Evolutionary conservation across 2,888 invertebrate genomes (phyloP).

Genomic region (Erebia ligea): DNA sequence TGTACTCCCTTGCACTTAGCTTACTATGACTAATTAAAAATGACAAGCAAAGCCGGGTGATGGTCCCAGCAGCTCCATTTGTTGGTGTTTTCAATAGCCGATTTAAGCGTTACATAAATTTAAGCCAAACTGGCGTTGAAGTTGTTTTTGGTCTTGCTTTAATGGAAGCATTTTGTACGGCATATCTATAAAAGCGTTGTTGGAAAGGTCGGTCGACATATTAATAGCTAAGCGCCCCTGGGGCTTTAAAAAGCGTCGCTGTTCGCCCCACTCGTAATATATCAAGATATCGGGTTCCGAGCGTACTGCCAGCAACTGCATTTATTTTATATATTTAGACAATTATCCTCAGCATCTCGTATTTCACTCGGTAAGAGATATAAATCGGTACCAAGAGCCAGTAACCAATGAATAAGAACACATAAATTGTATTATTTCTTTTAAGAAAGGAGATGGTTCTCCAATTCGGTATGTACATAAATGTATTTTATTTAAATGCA

Average conservation of each 20-base stretch:
- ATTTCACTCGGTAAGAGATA: constrained; percentile 20
- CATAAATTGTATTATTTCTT: constrained; percentile 5
- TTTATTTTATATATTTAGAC: constrained; percentile 30
- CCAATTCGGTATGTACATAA: neutral
- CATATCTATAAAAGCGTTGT: constrained; percentile 59
- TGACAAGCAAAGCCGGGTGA: constrained; percentile 40
- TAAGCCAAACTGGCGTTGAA: constrained; percentile 37
- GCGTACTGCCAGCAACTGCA: constrained; percentile 42
- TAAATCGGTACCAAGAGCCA: constrained; percentile 15
- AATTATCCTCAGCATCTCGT: constrained; percentile 27
- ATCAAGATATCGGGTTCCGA: constrained; percentile 73
- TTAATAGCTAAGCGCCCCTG: constrained; percentile 57
- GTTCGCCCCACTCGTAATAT: constrained; percentile 63
- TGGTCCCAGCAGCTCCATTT: constrained; percentile 25
- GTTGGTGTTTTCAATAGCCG: constrained; percentile 30
- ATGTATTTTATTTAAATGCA: neutral
- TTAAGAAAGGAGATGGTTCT: neutral
- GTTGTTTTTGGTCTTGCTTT: constrained; percentile 52
- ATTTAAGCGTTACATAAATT: constrained; percentile 36
- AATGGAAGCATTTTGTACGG: constrained; percentile 67
- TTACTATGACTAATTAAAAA: constrained; percentile 48
- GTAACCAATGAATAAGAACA: constrained; percentile 5
- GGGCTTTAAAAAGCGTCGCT: constrained; percentile 64
- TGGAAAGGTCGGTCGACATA: constrained; percentile 69
- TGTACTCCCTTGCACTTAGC: constrained; percentile 51